These are phyloP conservation scores for Antheraea yamamai DNA, from an alignment of 2,888 invertebrate genomes.

Conservation along the genomic window DNA sequence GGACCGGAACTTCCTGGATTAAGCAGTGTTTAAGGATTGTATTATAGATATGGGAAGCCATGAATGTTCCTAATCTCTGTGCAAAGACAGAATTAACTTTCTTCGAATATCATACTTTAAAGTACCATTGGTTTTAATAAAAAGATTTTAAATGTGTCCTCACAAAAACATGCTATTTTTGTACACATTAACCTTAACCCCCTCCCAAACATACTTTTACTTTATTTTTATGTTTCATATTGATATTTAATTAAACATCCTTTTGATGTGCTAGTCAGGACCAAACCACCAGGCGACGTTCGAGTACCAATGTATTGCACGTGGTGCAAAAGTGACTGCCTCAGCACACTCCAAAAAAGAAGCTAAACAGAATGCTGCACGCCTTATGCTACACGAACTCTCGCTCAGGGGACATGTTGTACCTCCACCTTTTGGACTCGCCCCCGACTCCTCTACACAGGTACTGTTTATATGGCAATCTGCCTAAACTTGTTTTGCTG, in stretches of 20 bases:
- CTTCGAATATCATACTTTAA: no score
- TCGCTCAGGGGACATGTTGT: slow-evolving; percentile 54
- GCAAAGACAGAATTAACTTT: no score
- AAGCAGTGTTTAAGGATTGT: no score
- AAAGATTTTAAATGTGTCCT: no score
- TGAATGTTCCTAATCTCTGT: no score
- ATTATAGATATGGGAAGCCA: no score
- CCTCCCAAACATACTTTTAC: no score
- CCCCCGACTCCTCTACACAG: neutral
- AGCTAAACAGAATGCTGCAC: slow-evolving; percentile 83
- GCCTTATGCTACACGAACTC: slow-evolving; percentile 66
- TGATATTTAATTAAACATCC: neutral
- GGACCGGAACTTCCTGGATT: no score
- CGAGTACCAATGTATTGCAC: slow-evolving; percentile 71
- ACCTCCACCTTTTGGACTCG: slow-evolving; percentile 47
- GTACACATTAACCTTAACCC: no score
- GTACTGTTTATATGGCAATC: neutral
- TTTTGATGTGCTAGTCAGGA: slow-evolving; percentile 49
- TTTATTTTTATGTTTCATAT: neutral
- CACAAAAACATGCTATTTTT: no score
- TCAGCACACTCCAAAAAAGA: slow-evolving; percentile 80
- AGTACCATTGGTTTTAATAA: no score
- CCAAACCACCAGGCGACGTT: slow-evolving; percentile 66
- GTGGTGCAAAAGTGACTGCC: slow-evolving; percentile 55
- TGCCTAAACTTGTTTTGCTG: neutral